Percentiles rank a stretch among this genome's conserved stretches.
Conservation (phyloP, 2,113 vertebrate genomes). For the Scalopus aquaticus region DNA sequence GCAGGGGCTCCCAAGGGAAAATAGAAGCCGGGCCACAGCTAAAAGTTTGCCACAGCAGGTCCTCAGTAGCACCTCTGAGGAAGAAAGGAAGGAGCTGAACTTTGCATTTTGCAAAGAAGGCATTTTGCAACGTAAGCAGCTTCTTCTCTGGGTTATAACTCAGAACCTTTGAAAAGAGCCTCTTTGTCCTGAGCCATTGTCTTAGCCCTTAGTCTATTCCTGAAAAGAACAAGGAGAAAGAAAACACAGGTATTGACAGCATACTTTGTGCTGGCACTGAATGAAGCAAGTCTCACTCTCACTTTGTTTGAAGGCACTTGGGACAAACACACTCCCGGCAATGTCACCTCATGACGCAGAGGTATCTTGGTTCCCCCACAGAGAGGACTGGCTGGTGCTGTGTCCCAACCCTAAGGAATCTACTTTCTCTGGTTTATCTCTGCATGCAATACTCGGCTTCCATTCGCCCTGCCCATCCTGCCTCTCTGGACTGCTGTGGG, state of each 20-base stretch:
- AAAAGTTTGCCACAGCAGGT: background rate
- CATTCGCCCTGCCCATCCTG: background rate
- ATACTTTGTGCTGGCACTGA: background rate
- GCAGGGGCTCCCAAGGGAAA: background rate
- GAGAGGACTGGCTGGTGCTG: background rate
- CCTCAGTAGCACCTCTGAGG: background rate
- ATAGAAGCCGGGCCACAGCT: too few relatives aligned
- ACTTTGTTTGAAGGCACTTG: background rate
- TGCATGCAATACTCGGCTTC: background rate
- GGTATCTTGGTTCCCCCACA: background rate
- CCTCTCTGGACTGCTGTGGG: background rate
- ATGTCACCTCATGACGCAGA: accelerated
- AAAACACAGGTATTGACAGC: background rate
- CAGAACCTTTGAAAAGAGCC: background rate
- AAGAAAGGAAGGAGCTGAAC: background rate
- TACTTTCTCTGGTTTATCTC: background rate
- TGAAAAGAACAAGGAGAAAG: background rate
- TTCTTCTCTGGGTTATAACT: background rate
- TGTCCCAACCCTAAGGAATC: background rate
- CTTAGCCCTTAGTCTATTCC: background rate
- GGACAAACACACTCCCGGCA: background rate
- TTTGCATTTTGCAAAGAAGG: background rate
- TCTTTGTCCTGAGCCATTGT: background rate
- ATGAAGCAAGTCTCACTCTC: background rate
- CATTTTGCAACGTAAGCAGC: background rate